These are phyloP conservation scores for Rhynchonema sp. DNA, from an alignment of 2,888 invertebrate genomes.

Conservation along the genomic window DNA sequence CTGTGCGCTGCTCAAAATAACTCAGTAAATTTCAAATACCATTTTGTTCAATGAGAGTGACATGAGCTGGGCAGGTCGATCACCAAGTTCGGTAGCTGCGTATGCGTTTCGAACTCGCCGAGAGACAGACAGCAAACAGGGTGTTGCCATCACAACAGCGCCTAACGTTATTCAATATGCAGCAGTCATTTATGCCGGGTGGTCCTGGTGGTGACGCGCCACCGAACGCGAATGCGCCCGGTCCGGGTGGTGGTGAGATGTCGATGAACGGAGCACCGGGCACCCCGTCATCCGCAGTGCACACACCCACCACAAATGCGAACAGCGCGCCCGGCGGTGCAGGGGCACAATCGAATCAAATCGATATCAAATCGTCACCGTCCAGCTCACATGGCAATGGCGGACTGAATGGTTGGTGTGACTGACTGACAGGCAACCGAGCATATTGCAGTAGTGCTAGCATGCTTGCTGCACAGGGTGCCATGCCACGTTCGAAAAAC, in stretches of 20 bases:
- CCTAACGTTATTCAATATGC: neutral
- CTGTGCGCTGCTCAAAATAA: no score
- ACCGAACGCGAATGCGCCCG: neutral
- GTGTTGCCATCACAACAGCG: no score
- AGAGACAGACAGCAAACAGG: no score
- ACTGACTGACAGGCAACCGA: no score
- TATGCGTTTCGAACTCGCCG: no score
- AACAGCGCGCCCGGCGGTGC: neutral
- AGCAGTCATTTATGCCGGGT: neutral
- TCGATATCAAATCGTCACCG: neutral
- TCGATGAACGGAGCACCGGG: neutral
- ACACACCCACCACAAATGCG: neutral
- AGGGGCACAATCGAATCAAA: neutral
- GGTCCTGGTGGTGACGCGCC: neutral
- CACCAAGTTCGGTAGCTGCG: no score
- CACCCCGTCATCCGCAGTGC: neutral
- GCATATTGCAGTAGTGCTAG: no score
- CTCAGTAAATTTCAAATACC: no score
- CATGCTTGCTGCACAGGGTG: no score
- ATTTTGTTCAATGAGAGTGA: no score
- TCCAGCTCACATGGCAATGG: conserved; percentile 7
- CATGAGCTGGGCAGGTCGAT: no score
- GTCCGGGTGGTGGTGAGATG: neutral
- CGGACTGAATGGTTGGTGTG: neutral
- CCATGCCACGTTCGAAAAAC: no score